These are phyloP conservation scores for Pogonophryne albipinna DNA, from an alignment of 2,797 vertebrate species.

Conservation along the genomic window DNA sequence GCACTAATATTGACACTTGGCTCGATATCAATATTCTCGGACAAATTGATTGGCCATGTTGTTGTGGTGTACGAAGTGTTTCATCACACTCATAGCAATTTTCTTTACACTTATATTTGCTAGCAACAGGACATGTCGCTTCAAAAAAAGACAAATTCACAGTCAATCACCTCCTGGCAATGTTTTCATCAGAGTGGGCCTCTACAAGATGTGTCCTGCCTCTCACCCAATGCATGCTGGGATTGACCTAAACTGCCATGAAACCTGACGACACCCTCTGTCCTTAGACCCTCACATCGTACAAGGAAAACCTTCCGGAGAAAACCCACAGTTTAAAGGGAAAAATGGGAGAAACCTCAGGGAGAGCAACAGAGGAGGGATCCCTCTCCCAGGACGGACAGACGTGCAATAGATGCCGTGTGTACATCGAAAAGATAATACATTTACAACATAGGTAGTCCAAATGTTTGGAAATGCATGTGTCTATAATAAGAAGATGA, in stretches of 20 bases:
- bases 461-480: no score
- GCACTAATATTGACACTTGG: conserved; percentile 30
- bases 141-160: background rate
- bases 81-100: conserved; percentile 20
- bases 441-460: no score
- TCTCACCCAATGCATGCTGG: conserved; percentile 1
- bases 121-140: background rate
- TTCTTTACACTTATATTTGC: conserved; percentile 8
- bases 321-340: no score
- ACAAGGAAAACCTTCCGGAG: no score
- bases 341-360: no score
- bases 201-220: background rate
- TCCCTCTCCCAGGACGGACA: no score
- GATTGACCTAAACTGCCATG: background rate
- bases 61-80: conserved; percentile 26
- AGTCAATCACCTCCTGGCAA: background rate
- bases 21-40: conserved; percentile 20
- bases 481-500: no score
- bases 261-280: no score
- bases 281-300: no score
- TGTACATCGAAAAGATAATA: no score
- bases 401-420: no score
- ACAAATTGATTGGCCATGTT: conserved; percentile 30
- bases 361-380: no score
- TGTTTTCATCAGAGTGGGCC: background rate